phyloP scores from a whole-genome alignment of 2,797 vertebrate species.

The Manis javanica region DNA sequence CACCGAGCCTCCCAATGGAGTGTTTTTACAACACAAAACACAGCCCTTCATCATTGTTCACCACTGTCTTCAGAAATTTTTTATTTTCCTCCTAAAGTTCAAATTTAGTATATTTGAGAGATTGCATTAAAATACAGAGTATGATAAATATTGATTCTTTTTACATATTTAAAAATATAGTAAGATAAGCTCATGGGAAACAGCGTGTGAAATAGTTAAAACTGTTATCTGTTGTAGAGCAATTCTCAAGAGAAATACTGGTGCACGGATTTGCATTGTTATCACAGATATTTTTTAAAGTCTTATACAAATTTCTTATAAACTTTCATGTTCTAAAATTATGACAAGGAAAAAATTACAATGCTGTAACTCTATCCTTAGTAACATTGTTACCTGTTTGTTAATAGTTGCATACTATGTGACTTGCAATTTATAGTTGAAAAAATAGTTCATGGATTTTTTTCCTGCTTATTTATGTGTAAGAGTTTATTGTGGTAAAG shows the following conservation, averaged over 20 bases:
- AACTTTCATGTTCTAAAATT: not conserved
- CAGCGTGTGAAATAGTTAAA: not conserved
- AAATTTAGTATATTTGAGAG: not conserved
- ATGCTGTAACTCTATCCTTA: not conserved
- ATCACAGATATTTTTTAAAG: not conserved
- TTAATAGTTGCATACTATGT: not conserved
- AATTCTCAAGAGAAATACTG: not conserved
- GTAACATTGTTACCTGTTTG: not conserved
- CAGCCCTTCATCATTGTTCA: not conserved
- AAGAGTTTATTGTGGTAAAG: not conserved
- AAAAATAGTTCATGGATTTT: not conserved
- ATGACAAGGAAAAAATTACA: not conserved
- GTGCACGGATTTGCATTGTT: not conserved
- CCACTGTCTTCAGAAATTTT: not conserved
- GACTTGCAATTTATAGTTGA: not conserved
- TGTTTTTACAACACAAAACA: not conserved
- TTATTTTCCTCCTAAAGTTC: not conserved
- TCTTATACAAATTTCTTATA: not conserved
- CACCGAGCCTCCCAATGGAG: not conserved
- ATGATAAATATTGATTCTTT: not conserved
- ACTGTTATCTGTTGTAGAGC: not conserved
- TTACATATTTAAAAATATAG: not conserved
- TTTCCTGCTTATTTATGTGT: not conserved
- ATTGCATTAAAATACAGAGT: not conserved
- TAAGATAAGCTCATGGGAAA: not conserved